Base-by-base conservation (phyloP, 2,888 invertebrate species). In the Mesochorus sp. region DNA sequence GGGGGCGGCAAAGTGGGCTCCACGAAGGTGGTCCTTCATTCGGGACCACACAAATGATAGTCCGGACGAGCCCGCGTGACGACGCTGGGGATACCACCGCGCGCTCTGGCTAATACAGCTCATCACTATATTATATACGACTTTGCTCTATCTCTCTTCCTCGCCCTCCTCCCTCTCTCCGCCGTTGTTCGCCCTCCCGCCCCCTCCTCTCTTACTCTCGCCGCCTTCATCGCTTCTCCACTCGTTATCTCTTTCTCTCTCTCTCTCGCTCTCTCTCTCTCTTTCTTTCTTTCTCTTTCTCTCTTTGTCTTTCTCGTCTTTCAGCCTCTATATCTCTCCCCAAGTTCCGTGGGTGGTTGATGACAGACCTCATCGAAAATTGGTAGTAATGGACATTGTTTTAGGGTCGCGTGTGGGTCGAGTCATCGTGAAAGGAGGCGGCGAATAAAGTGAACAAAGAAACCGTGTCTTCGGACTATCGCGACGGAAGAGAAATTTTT, bases 21-120 rank as follows among this genome's bases (percentile, higher is more conserved):
- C 84, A 87, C 86, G 86, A 87, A 86, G 87, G 87, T 87, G 87
- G 87, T 87, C 87, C 85, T 81, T 84, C 85, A 82, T 84, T 85
- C 76, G 73, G 62, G 87, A 86, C 87, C 87, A 87, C 87, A 87
- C 87, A 87, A 86, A 87, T 87, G 86, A 87, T 86, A 85, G 87
- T 85, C 81, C 83, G 79, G 78, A 76, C 66, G 80, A 76, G 66
- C 77, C 80, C 77, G 80, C 82, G 80, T 80, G 72, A 62, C 62
- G 77, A 39, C 62, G 55, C 67, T 51, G 28, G 26, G 19, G 59
- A 49, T 59, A 59, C 59, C 37, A 47, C n/a, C 47, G 51, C 51
- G 19, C n/a, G 59, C 49, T 24, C 3, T 14, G 21, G 47, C 59
- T 61, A 70, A 70, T 70, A 70, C 49, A 34, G 37, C 57, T 49